phyloP scores from a whole-genome alignment of 2,113 vertebrate genomes.

The Mus pahari region DNA sequence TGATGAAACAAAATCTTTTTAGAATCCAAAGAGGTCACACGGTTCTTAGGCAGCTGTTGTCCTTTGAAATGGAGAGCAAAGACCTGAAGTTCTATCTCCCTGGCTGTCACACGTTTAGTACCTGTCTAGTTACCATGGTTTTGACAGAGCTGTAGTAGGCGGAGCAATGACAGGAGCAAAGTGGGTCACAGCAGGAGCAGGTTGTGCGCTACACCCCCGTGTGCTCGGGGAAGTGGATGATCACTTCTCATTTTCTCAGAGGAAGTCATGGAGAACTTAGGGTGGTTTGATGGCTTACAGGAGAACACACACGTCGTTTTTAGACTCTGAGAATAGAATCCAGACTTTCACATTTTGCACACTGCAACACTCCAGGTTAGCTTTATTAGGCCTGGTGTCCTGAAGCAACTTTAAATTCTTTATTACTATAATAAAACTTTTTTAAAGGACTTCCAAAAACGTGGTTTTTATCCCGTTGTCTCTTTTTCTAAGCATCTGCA shows the following conservation, averaged over 20 bases:
- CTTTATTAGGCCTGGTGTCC: not conserved
- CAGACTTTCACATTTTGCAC: not conserved
- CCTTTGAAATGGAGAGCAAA: not conserved
- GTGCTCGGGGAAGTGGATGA: not conserved
- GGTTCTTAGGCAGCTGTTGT: not conserved
- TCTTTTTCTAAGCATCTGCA: constrained; percentile 70
- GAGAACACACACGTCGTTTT: not conserved
- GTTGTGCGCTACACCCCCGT: accelerated
- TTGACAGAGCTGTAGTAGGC: not conserved
- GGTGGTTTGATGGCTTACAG: not conserved
- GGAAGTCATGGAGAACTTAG: not conserved
- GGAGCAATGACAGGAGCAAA: not conserved
- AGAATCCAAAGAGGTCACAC: not conserved
- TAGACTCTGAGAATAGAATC: not conserved
- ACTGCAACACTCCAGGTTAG: not conserved
- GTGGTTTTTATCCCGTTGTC: constrained; percentile 1
- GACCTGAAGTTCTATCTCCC: not conserved
- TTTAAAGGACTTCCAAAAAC: constrained; percentile 49
- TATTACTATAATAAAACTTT: constrained; percentile 42
- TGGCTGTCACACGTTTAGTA: not conserved
- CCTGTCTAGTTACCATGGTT: not conserved
- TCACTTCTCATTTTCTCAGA: not conserved
- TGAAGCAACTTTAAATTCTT: not conserved
- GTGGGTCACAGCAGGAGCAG: not conserved
- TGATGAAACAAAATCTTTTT: not conserved